Evolutionary conservation across 2,888 invertebrate species (phyloP), one percentile per base, ranked within the genome.

Genomic region (Noctua comes): DNA sequence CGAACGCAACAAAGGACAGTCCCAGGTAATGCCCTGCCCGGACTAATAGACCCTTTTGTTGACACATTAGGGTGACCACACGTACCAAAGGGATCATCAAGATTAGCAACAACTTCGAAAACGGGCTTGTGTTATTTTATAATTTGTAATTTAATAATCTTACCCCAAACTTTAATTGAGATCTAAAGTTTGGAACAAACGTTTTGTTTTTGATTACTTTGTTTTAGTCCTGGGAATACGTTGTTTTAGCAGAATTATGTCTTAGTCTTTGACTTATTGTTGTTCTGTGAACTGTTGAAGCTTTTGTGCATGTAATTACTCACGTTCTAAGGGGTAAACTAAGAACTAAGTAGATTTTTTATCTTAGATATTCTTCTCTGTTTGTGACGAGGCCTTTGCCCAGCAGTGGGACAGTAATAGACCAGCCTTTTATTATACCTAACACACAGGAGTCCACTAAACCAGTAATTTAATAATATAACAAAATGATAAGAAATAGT

Each of bases 71-170:
- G 84, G 80, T 82, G 80, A 64, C 79, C 82, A 90, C 91, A 88
- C 90, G 88, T 85, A 72, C 80, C 77, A 51, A 75, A 77, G 68
- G 91, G 92, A 90, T 92, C 89, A 91, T 77, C 76, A 78, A 88
- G 92, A 92, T 92, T 92, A 91, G 54, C 86, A 86, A 88, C 70
- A 79, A 80, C 76, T 86, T 77, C 13, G 48, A 69, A 54, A 73
- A 43, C 43, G 57, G 27, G 43, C 75, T n/a, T 57, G 57, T 84
- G 75, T 82, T 83, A 77, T 82, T 88, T 80, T 79, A 83, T 86
- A 86, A 83, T 85, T 80, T 84, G 54, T 66, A 76, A 80, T 83
- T 76, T 70, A 77, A 86, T 77, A 68, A 85, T 73, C 78, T 86
- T 78, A 73, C 69, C 65, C 43, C 31, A 79, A 87, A 79, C 48